phyloP scores from a whole-genome alignment of 2,888 invertebrate genomes.

The Ctena decussata region DNA sequence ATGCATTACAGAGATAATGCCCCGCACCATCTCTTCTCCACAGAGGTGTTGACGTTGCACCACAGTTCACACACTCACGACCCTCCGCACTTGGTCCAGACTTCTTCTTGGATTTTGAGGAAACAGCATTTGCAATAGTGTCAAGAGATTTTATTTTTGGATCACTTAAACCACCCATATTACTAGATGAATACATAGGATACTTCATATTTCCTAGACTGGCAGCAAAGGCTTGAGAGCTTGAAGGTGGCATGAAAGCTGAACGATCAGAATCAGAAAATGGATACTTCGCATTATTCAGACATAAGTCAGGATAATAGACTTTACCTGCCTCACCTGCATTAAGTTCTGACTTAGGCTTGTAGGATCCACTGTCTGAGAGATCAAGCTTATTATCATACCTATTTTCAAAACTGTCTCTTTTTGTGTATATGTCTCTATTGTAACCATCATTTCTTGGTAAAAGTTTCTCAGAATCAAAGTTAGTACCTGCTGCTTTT shows the following conservation, averaged over 20 bases:
- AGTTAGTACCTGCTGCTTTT: neutral
- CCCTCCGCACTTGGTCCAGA: constrained; percentile 90
- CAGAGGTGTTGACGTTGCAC: constrained; percentile 97
- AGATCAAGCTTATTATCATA: neutral
- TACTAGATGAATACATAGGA: neutral
- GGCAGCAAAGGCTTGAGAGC: neutral
- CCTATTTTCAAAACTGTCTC: neutral
- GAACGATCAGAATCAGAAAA: neutral
- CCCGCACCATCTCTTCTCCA: constrained; percentile 98
- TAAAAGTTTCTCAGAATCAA: neutral
- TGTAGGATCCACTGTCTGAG: neutral
- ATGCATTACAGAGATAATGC: constrained; percentile 99
- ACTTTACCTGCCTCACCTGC: neutral
- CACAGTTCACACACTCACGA: constrained; percentile 98
- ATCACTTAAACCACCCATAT: neutral
- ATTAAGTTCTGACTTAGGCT: neutral
- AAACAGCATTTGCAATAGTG: neutral
- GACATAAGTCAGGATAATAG: neutral
- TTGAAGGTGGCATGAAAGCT: neutral
- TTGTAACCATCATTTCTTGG: neutral
- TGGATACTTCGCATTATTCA: neutral
- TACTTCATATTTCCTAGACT: neutral
- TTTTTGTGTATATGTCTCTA: neutral
- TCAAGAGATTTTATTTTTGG: neutral
- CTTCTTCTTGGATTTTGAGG: neutral